These are phyloP conservation scores for Polypedilum pembai DNA, from an alignment of 1,140 invertebrate genomes.

Conservation along the genomic window DNA sequence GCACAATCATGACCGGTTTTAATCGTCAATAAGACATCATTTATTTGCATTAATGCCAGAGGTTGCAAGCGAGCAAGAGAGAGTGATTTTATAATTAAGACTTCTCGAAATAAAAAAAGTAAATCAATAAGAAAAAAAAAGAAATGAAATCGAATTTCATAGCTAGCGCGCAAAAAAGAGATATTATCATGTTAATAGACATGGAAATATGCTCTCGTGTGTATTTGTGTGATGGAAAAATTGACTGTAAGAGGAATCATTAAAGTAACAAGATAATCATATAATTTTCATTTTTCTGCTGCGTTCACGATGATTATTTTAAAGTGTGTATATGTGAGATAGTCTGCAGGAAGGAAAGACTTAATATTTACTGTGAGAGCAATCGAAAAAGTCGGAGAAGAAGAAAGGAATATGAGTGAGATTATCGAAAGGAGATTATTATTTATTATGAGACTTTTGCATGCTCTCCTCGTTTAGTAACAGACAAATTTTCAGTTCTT, in stretches of 20 bases:
- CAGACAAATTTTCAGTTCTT: no score
- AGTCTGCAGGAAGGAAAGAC: neutral
- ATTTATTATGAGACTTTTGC: neutral
- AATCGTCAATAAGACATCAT: neutral
- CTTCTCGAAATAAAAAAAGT: neutral
- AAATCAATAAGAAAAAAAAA: neutral
- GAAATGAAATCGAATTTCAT: constrained; percentile 13
- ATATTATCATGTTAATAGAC: constrained; percentile 10
- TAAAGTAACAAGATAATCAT: constrained; percentile 19
- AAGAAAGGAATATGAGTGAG: neutral
- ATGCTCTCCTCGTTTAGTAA: neutral
- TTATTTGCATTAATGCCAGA: neutral
- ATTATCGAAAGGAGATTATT: neutral
- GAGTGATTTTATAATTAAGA: neutral
- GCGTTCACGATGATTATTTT: neutral
- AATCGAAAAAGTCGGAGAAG: neutral
- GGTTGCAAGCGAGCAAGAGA: no score
- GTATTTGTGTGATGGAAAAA: neutral
- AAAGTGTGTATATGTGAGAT: neutral
- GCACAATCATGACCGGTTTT: neutral
- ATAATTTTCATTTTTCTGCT: neutral
- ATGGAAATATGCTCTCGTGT: neutral
- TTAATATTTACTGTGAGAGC: neutral
- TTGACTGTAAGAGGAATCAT: neutral
- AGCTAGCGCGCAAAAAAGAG: neutral